Conservation (phyloP, 1,140 invertebrate species). For the Apis dorsata region DNA sequence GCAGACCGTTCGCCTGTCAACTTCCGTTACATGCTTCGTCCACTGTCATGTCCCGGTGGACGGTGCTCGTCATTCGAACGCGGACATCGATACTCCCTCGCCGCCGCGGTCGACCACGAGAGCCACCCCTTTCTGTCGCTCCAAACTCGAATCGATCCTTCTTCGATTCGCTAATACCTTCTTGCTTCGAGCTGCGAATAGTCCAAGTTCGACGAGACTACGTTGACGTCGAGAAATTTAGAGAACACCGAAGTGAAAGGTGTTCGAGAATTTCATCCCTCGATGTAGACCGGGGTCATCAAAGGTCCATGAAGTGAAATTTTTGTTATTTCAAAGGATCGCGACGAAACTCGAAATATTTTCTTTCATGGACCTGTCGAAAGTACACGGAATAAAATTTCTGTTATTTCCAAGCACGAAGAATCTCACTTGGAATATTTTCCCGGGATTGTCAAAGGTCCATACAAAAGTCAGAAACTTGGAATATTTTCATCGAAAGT, state of each 20-base stretch:
- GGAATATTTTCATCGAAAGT: too few species aligned
- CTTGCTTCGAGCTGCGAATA: too few species aligned
- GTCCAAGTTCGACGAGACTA: too few species aligned
- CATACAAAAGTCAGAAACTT: too few species aligned
- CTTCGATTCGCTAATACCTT: background rate
- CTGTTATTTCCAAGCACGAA: too few species aligned
- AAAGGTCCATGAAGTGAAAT: too few species aligned
- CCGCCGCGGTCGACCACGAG: slow-evolving; percentile 19
- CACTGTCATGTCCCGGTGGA: slow-evolving; percentile 29
- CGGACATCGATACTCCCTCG: slow-evolving; percentile 21
- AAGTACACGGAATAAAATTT: background rate
- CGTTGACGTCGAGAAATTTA: background rate
- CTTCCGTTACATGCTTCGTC: slow-evolving; percentile 14
- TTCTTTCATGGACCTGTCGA: background rate
- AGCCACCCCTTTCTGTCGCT: background rate
- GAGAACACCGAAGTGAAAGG: too few species aligned
- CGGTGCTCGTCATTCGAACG: slow-evolving; percentile 22
- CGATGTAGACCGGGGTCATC: background rate
- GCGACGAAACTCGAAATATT: too few species aligned
- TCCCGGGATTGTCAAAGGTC: background rate
- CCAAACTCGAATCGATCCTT: slow-evolving; percentile 7
- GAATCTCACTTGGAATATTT: too few species aligned
- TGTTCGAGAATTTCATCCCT: background rate
- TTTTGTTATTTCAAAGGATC: too few species aligned
- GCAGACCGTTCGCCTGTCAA: slow-evolving; percentile 26